Conservation (phyloP, 2,888 invertebrate genomes). For the Polydrusus tereticollis region DNA sequence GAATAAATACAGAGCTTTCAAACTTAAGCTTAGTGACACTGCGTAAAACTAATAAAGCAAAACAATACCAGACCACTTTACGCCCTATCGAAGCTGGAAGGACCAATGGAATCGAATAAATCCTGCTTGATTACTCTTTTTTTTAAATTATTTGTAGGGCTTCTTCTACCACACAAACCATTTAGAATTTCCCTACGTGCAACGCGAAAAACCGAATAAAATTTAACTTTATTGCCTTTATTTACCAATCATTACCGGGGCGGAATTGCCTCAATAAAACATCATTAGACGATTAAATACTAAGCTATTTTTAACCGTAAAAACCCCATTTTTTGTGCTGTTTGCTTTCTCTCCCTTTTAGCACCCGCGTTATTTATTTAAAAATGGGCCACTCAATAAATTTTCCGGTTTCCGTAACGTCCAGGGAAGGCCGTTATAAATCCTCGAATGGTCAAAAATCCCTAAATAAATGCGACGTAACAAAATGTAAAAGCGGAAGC, state of each 20-base stretch:
- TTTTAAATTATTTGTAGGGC: neutral
- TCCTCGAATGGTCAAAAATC: conserved; percentile 53
- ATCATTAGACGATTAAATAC: conserved; percentile 40
- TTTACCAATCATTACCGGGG: conserved; percentile 24
- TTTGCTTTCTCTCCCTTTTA: conserved; percentile 38
- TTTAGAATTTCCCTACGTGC: neutral
- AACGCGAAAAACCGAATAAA: neutral
- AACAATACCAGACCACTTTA: too few relatives aligned
- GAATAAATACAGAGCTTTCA: too few relatives aligned
- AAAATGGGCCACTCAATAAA: conserved; percentile 46
- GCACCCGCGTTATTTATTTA: conserved; percentile 45
- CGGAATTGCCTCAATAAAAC: conserved; percentile 32
- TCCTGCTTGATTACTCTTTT: too few relatives aligned
- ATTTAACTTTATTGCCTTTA: conserved; percentile 20
- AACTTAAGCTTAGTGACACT: too few relatives aligned
- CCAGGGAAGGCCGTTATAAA: conserved; percentile 46
- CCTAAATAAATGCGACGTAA: conserved; percentile 55
- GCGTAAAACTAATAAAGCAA: too few relatives aligned
- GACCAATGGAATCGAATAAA: too few relatives aligned
- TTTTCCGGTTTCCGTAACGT: conserved; percentile 40
- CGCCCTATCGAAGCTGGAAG: too few relatives aligned
- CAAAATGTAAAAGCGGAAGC: conserved; percentile 58
- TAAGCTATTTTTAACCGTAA: conserved; percentile 40
- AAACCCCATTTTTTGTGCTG: conserved; percentile 40
- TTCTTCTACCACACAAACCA: neutral